phyloP scores from a whole-genome alignment of 1,140 invertebrate species.

The Drosophila nikananu region DNA sequence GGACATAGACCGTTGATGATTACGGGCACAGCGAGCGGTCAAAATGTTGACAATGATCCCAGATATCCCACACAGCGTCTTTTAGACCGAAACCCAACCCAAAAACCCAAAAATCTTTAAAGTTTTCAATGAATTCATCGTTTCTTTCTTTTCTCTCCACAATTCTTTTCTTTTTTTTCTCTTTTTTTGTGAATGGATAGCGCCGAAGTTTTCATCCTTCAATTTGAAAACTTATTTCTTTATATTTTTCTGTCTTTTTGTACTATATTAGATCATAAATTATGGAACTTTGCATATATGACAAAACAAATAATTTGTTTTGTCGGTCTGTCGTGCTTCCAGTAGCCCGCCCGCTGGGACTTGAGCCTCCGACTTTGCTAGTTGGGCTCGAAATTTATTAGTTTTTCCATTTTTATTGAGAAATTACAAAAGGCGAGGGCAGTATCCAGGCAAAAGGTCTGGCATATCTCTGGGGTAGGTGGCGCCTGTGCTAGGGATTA shows the following conservation, averaged over 20 bases:
- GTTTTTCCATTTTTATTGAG: conserved; percentile 52
- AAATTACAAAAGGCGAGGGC: conserved; percentile 41
- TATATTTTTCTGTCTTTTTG: not conserved
- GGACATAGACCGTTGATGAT: conserved; percentile 61
- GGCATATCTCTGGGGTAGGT: conserved; percentile 47
- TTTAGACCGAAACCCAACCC: conserved; percentile 36
- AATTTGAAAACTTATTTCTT: conserved; percentile 34
- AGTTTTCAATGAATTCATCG: conserved; percentile 66
- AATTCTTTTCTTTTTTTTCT: conserved; percentile 11
- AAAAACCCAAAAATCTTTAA: conserved; percentile 30
- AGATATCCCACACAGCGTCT: conserved; percentile 45
- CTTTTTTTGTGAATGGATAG: conserved; percentile 52
- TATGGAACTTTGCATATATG: conserved; percentile 71
- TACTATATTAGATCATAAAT: conserved; percentile 74
- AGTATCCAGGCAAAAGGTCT: conserved; percentile 12
- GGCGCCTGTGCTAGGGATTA: conserved; percentile 42
- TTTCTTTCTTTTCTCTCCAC: conserved; percentile 27
- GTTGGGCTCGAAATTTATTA: conserved; percentile 56
- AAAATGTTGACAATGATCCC: conserved; percentile 69
- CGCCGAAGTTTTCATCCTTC: conserved; percentile 62
- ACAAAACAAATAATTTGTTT: conserved; percentile 73
- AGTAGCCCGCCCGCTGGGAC: conserved; percentile 62
- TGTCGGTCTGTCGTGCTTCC: conserved; percentile 50
- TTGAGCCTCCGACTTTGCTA: conserved; percentile 39
- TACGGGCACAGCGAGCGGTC: conserved; percentile 77